A percentile compares a stretch with the other conserved stretches of the same genome.
Evolutionary conservation across 30 jellyfish, hydroid and myxozoan species (phyloP).

Genomic region (Pelagia noctiluca): DNA sequence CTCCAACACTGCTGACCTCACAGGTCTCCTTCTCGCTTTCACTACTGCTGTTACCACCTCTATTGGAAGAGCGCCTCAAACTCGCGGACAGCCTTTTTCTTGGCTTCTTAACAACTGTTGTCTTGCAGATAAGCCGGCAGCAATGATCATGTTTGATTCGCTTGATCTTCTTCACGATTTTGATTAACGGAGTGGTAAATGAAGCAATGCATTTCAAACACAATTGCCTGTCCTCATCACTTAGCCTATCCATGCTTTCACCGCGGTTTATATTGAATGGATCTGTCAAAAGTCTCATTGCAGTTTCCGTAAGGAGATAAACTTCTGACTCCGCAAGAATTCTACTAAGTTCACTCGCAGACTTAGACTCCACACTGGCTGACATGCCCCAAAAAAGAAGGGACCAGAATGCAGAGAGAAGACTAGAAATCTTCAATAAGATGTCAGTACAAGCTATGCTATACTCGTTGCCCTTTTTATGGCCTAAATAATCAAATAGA

Average conservation of each 20-base stretch:
- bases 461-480: background rate
- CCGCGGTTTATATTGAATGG: background rate
- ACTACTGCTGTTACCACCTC: constrained; percentile 58
- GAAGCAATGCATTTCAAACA: background rate
- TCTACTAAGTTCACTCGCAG: background rate
- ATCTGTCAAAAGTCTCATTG: background rate
- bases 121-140: constrained; percentile 13
- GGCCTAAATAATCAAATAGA: background rate
- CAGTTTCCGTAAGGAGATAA: background rate
- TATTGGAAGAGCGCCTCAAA: constrained; percentile 11
- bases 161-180: constrained; percentile 15
- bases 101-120: background rate
- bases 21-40: constrained; percentile 63
- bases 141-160: background rate
- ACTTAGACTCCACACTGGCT: too few relatives aligned
- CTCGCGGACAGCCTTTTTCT: constrained; percentile 41
- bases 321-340: background rate
- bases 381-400: background rate
- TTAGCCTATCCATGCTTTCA: background rate
- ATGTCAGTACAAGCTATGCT: background rate
- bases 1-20: constrained; percentile 12
- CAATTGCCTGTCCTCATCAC: background rate
- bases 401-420: constrained; percentile 4
- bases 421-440: background rate
- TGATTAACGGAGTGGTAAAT: background rate